A percentile compares a stretch with the other conserved stretches of the same genome.
These are phyloP conservation scores for Drosophila simulans DNA, from an alignment of 1,140 invertebrate genomes.

Conservation along the genomic window DNA sequence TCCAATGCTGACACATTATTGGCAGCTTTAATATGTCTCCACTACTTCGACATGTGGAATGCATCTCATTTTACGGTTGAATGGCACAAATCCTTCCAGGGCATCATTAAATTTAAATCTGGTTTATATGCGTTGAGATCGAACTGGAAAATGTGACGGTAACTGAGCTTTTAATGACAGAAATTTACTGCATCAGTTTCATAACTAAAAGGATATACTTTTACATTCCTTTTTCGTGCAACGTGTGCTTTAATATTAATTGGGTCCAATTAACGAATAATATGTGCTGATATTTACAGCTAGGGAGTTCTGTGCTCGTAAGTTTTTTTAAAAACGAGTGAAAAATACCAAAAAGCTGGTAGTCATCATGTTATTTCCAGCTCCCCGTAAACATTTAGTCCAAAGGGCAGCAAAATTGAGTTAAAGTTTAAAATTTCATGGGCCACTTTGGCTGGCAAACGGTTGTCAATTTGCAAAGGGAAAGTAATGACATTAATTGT, in stretches of 20 bases:
- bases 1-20: slow-evolving; percentile 62
- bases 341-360: too few relatives aligned
- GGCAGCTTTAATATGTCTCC: slow-evolving; percentile 32
- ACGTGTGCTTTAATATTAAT: too few relatives aligned
- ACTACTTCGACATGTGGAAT: neutral
- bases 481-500: slow-evolving; percentile 73
- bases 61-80: slow-evolving; percentile 60
- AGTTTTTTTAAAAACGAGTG: too few relatives aligned
- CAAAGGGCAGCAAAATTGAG: neutral
- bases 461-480: slow-evolving; percentile 51
- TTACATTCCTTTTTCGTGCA: too few relatives aligned
- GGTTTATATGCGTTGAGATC: neutral
- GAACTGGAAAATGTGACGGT: neutral
- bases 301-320: too few relatives aligned
- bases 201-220: too few relatives aligned
- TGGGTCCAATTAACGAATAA: too few relatives aligned
- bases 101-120: slow-evolving; percentile 56
- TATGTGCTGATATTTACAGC: too few relatives aligned
- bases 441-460: slow-evolving; percentile 17
- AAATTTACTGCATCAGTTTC: too few relatives aligned
- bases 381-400: too few relatives aligned
- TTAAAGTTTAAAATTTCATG: slow-evolving; percentile 16
- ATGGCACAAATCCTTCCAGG: slow-evolving; percentile 24
- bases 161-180: too few relatives aligned
- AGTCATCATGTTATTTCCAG: too few relatives aligned